phyloP scores from a whole-genome alignment of 2,113 vertebrate species.

The Recurvirostra avosetta region DNA sequence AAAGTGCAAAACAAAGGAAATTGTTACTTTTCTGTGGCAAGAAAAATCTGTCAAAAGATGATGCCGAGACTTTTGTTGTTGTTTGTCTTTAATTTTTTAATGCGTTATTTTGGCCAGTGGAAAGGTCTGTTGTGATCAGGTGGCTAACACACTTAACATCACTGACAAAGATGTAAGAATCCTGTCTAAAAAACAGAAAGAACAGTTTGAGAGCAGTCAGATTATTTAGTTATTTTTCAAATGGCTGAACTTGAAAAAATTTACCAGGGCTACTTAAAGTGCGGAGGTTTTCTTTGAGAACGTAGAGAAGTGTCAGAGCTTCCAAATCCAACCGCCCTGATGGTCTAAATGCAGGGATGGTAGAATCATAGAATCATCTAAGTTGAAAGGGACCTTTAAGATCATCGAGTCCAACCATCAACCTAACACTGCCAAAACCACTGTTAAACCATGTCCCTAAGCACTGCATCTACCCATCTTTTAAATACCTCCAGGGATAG shows the following conservation, averaged over 20 bases:
- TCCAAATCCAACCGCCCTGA: neutral
- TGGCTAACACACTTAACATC: neutral
- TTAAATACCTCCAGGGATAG: too few species aligned
- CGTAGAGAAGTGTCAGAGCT: neutral
- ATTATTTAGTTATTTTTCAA: neutral
- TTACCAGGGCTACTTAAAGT: neutral
- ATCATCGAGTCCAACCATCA: too few species aligned
- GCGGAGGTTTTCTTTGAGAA: neutral
- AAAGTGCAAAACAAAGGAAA: neutral
- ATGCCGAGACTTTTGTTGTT: neutral
- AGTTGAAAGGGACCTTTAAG: too few species aligned
- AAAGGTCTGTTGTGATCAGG: neutral
- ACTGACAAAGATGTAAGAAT: neutral
- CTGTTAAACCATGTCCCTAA: too few species aligned
- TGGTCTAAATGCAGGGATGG: neutral
- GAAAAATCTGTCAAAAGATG: neutral
- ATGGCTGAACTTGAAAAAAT: neutral
- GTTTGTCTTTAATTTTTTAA: neutral
- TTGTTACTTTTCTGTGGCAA: neutral
- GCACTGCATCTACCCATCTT: too few species aligned
- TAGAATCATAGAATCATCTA: too few species aligned
- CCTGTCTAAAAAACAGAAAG: neutral
- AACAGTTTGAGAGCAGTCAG: neutral
- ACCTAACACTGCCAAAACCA: too few species aligned
- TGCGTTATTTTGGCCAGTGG: neutral